Base-by-base conservation (phyloP, 2,888 invertebrate genomes). In the Drosophila sordidula region DNA sequence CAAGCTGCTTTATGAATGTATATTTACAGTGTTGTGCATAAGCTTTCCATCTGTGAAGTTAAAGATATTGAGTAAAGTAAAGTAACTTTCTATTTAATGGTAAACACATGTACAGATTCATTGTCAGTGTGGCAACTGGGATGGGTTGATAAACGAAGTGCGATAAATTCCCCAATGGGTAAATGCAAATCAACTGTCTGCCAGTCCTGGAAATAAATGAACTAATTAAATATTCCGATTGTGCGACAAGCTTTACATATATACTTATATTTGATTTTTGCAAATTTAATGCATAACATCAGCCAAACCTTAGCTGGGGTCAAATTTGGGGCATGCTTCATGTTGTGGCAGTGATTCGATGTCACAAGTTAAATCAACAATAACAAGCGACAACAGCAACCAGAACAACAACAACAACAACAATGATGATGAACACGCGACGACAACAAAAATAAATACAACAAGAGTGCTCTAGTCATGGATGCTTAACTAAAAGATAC, bases 211-310 rank as follows among this genome's bases (percentile, higher is more conserved):
- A 50, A 68, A 69, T 65, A 79, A 70, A 79, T 79, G 58, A 70
- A 72, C 82, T 78, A 87, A 82, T 82, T 82, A 82, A 70, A 78
- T 85, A 87, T 87, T 70, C 88, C 55, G 55, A 70, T 75, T 85
- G 72, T 62, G 67, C 45, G 71, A 55, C 36, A 50, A 36, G 70
- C n/a, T 16, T 34, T 12, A 34, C 12, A 34, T 12, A 34, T 6
- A 34, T 18, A 18, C 18, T 18, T 18, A 18, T 69, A 75, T 82
- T 80, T 83, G 80, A 70, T 82, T 80, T 79, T 80, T 70, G 64
- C 58, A 84, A 75, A 80, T 75, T 78, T 75, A 80, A 84, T 71
- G 71, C 76, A 63, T 61, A 70, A 64, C 63, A 54, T 52, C 52
- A 57, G 42, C 32, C 58, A 46, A 56, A 9, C 36, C 44, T 14